Percentiles rank a stretch among this genome's conserved stretches.
Conservation (phyloP, 2,888 invertebrate genomes). For the Drosophila setosimentum region DNA sequence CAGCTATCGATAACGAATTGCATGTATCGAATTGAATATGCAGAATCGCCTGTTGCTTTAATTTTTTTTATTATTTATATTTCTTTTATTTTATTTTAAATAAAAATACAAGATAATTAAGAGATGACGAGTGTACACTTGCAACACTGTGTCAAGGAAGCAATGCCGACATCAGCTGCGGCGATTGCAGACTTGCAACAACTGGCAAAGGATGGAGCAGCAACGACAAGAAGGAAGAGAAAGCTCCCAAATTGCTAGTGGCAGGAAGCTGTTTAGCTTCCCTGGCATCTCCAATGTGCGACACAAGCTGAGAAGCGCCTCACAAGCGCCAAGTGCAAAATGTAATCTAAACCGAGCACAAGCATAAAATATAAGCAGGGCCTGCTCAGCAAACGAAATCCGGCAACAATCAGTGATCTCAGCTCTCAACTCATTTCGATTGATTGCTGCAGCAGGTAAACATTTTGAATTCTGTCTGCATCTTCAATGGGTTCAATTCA, state of each 20-base stretch:
- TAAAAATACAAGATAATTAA: not conserved
- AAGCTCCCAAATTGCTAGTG: not conserved
- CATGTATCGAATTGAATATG: not conserved
- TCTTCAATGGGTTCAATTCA: not conserved
- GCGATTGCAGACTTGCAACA: not conserved
- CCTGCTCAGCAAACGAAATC: not conserved
- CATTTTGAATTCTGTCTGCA: not conserved
- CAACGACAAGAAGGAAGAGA: not conserved
- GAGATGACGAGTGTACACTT: not conserved
- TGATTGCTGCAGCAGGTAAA: not conserved
- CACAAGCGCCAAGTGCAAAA: not conserved
- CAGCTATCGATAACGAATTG: conserved; percentile 12
- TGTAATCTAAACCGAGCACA: not conserved
- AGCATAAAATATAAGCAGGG: not conserved
- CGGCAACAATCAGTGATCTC: not conserved
- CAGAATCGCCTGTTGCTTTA: not conserved
- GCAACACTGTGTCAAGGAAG: conserved; percentile 22
- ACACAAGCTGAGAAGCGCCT: not conserved
- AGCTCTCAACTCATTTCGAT: not conserved
- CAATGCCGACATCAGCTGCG: not conserved
- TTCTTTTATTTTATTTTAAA: too few species aligned
- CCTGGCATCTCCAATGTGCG: not conserved
- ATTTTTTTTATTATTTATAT: not conserved
- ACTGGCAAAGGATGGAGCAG: not conserved
- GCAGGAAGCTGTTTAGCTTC: not conserved